These are phyloP conservation scores for Drosophila teissieri DNA, from an alignment of 1,140 invertebrate genomes.

Conservation along the genomic window DNA sequence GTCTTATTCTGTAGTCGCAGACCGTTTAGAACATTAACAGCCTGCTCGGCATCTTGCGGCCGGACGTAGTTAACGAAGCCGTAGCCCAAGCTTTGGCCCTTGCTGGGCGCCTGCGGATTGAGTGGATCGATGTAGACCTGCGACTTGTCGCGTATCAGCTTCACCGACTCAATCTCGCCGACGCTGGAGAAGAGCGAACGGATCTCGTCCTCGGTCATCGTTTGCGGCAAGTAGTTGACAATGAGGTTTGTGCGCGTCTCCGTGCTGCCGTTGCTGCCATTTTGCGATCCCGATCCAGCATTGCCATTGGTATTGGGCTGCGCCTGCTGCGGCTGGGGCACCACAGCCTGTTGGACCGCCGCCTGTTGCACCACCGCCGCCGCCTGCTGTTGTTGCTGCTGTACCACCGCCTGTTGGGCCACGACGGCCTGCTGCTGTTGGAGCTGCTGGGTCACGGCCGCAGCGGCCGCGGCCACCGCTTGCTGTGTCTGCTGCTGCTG, in stretches of 20 bases:
- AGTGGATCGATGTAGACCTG: conserved; percentile 86
- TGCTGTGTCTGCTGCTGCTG: conserved; percentile 85
- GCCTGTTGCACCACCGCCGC: conserved; percentile 71
- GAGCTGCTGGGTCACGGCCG: conserved; percentile 76
- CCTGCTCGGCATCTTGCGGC: conserved; percentile 93
- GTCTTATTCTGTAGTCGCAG: conserved; percentile 94
- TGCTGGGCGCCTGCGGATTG: conserved; percentile 80
- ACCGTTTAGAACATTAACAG: conserved; percentile 95
- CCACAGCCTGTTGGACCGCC: conserved; percentile 62
- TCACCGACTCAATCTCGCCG: conserved; percentile 95
- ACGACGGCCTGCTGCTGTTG: conserved; percentile 68
- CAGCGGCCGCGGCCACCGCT: conserved; percentile 88
- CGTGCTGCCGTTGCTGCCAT: conserved; percentile 76
- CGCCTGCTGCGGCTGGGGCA: conserved; percentile 74
- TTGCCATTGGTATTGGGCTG: conserved; percentile 75
- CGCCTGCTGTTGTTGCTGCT: conserved; percentile 77
- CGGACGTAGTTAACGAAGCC: conserved; percentile 95
- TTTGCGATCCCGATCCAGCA: conserved; percentile 55
- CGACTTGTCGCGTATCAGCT: conserved; percentile 94
- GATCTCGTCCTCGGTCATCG: conserved; percentile 96
- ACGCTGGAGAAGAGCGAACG: conserved; percentile 93
- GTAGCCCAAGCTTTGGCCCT: conserved; percentile 94
- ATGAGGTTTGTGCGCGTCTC: conserved; percentile 91
- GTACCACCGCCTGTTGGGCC: conserved; percentile 41
- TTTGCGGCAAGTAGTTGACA: conserved; percentile 96